A percentile compares a stretch with the other conserved stretches of the same genome.
Evolutionary conservation across 2,888 invertebrate genomes (phyloP).

Genomic region (Amphipoea lucens): DNA sequence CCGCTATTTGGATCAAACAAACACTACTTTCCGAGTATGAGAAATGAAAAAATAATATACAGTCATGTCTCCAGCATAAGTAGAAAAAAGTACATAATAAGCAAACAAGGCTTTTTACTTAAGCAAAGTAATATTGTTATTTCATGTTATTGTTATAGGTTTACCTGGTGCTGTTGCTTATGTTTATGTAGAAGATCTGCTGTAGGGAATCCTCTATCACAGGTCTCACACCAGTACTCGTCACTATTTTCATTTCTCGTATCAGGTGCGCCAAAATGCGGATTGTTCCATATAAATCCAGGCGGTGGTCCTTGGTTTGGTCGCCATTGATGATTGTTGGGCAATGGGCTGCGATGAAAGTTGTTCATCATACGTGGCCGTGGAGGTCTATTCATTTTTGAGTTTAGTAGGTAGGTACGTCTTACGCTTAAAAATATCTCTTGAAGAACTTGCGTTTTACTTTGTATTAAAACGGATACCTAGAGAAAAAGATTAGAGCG

Average conservation of each 20-base stretch:
- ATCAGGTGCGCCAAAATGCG: constrained; percentile 42
- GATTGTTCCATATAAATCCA: constrained; percentile 49
- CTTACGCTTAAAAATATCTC: neutral
- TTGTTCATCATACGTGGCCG: constrained; percentile 54
- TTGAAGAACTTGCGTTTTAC: neutral
- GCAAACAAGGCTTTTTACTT: neutral
- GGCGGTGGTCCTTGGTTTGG: constrained; percentile 51
- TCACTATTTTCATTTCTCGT: constrained; percentile 58
- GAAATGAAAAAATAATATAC: too few relatives aligned
- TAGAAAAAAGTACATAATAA: neutral
- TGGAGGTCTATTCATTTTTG: constrained; percentile 63
- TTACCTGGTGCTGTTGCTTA: constrained; percentile 92
- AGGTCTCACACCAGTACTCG: constrained; percentile 93
- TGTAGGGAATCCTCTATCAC: constrained; percentile 93
- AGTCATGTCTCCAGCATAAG: neutral
- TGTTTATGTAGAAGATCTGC: constrained; percentile 92
- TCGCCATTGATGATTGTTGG: constrained; percentile 65
- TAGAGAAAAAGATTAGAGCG: neutral
- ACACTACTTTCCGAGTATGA: too few relatives aligned
- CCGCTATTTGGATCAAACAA: too few relatives aligned
- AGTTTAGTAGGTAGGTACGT: neutral
- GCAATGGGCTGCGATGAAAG: constrained; percentile 53
- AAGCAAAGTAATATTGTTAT: neutral
- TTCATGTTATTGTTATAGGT: neutral
- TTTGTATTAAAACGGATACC: neutral